Conservation (phyloP, 2,888 invertebrate species). For the Ophion costatus region DNA sequence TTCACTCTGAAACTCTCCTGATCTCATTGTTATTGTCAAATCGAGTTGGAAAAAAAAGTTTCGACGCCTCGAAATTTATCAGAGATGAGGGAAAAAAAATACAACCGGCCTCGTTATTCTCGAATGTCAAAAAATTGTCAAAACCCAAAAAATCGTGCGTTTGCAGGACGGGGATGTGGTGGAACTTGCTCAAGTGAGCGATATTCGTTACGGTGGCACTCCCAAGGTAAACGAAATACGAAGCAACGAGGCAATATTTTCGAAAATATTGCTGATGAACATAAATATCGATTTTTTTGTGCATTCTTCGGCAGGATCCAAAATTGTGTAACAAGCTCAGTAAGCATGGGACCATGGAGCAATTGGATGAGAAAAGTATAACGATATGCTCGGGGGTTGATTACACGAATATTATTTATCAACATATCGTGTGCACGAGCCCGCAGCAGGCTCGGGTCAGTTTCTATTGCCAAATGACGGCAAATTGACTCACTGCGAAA, state of each 20-base stretch:
- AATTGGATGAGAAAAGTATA: constrained; percentile 87
- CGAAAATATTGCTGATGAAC: neutral
- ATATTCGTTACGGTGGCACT: constrained; percentile 82
- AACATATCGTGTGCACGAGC: constrained; percentile 86
- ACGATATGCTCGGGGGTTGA: constrained; percentile 88
- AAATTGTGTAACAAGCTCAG: constrained; percentile 84
- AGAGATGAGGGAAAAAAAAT: constrained; percentile 10
- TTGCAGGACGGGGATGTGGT: constrained; percentile 81
- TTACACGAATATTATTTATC: constrained; percentile 88
- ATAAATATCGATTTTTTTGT: neutral
- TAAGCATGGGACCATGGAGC: constrained; percentile 83
- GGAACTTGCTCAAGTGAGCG: constrained; percentile 82
- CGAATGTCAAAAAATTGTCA: constrained; percentile 11
- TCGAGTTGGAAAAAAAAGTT: neutral
- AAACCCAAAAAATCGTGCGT: neutral
- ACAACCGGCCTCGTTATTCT: neutral
- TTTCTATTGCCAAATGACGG: neutral
- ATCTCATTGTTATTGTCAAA: neutral
- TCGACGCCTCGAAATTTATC: neutral
- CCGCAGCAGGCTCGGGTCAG: constrained; percentile 86
- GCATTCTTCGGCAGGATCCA: constrained; percentile 82
- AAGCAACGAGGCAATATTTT: neutral
- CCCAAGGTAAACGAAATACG: constrained; percentile 76
- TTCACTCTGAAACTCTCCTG: neutral
- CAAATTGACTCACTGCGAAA: neutral